Percentiles rank a stretch among this genome's conserved stretches.
phyloP scores from a whole-genome alignment of 2,888 invertebrate genomes.

The Kryphioiulus occultus region DNA sequence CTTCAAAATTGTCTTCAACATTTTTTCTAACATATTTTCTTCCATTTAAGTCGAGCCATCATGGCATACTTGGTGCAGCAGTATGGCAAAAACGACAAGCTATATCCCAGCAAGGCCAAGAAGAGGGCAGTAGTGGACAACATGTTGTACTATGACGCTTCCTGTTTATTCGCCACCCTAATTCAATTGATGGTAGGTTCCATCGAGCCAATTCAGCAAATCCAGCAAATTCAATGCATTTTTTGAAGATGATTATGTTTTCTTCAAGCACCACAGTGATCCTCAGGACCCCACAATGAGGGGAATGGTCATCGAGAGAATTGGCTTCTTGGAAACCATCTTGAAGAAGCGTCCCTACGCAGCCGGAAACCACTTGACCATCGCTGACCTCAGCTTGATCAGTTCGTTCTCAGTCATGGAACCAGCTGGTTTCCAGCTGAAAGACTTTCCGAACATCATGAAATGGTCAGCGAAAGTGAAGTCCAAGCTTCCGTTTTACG shows the following conservation, averaged over 20 bases:
- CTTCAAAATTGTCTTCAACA: too few relatives aligned
- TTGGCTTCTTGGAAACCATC: neutral
- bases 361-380: slow-evolving; percentile 33
- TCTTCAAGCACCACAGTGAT: neutral
- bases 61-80: slow-evolving; percentile 42
- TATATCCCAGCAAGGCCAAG: slow-evolving; percentile 42
- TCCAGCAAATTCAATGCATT: too few relatives aligned
- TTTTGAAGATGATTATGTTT: neutral
- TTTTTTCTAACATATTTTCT: neutral
- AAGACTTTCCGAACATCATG: neutral
- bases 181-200: neutral
- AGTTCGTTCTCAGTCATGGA: neutral
- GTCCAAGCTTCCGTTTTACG: neutral
- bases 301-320: neutral
- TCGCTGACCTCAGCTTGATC: slow-evolving; percentile 1
- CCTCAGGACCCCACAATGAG: neutral
- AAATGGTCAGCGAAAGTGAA: neutral
- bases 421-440: neutral
- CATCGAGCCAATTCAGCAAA: neutral
- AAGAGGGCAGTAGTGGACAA: slow-evolving; percentile 33
- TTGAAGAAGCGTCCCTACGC: neutral
- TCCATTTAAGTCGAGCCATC: slow-evolving; percentile 44
- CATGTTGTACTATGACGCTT: slow-evolving; percentile 24
- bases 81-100: slow-evolving; percentile 46
- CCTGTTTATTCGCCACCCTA: neutral